These are phyloP conservation scores for Leguminivora glycinivorella DNA, from an alignment of 1,140 invertebrate genomes.

Conservation along the genomic window DNA sequence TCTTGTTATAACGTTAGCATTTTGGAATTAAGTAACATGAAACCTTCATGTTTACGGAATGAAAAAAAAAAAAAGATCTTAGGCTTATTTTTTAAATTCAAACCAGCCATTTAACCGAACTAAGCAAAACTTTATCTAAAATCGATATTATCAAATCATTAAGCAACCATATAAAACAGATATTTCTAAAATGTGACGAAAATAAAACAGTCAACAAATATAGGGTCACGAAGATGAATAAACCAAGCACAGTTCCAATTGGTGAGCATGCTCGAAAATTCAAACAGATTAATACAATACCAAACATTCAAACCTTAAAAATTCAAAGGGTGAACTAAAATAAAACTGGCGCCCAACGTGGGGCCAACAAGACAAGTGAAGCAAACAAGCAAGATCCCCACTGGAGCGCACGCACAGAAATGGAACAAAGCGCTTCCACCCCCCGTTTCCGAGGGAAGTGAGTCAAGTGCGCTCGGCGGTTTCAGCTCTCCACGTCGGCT, in stretches of 20 bases:
- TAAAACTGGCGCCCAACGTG: conserved; percentile 3
- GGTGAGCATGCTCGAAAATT: not conserved
- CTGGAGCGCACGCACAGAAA: conserved; percentile 10
- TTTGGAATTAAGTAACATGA: not conserved
- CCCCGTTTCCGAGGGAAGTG: conserved; percentile 10
- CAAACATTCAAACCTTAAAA: too few species aligned
- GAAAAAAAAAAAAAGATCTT: too few species aligned
- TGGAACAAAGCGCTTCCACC: conserved; percentile 2
- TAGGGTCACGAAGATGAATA: not conserved
- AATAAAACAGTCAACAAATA: too few species aligned
- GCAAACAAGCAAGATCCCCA: conserved; percentile 3
- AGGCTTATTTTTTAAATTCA: too few species aligned
- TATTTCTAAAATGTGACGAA: too few species aligned
- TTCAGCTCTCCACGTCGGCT: conserved; percentile 13
- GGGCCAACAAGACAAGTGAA: conserved; percentile 6
- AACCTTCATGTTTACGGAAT: too few species aligned
- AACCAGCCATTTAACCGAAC: too few species aligned
- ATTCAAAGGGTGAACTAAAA: not conserved
- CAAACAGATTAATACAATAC: too few species aligned
- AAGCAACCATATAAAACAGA: too few species aligned
- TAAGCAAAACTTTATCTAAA: too few species aligned
- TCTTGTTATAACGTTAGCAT: too few species aligned
- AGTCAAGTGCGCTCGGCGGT: conserved; percentile 12
- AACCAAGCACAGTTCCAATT: not conserved
- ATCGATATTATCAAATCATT: too few species aligned